phyloP scores from a whole-genome alignment of 1,140 invertebrate species.

The Tyrophagus putrescentiae region DNA sequence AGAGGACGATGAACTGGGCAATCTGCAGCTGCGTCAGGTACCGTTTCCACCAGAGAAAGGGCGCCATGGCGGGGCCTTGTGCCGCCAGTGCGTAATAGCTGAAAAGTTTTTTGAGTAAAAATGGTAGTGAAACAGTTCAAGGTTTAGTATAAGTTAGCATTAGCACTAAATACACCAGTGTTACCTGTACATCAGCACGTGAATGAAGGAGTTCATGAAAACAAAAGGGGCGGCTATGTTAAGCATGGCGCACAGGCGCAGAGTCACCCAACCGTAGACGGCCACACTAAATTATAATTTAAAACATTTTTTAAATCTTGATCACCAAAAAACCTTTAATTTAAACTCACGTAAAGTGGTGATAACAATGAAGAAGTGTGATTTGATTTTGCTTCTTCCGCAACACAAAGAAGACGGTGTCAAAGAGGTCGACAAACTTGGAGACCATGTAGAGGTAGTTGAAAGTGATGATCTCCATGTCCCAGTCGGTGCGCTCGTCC shows the following conservation, averaged over 20 bases:
- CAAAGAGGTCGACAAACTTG: slow-evolving; percentile 14
- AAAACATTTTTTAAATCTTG: no score
- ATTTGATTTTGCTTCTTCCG: slow-evolving; percentile 82
- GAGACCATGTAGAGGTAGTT: background rate
- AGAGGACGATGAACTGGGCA: slow-evolving; percentile 28
- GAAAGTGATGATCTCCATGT: background rate
- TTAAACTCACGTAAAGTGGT: slow-evolving; percentile 59
- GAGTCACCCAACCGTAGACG: slow-evolving; percentile 22
- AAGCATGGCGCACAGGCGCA: slow-evolving; percentile 17
- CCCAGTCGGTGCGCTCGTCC: background rate
- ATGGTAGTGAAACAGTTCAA: no score
- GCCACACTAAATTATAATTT: no score
- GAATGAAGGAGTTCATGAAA: slow-evolving; percentile 43
- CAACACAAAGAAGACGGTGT: slow-evolving; percentile 56
- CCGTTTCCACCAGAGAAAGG: slow-evolving; percentile 37
- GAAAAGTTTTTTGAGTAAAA: no score
- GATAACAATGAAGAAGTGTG: slow-evolving; percentile 78
- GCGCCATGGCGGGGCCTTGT: slow-evolving; percentile 35
- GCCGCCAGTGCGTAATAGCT: slow-evolving; percentile 51
- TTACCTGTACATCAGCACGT: slow-evolving; percentile 45
- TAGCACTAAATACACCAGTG: no score
- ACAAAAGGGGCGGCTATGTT: slow-evolving; percentile 43
- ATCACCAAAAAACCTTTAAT: no score
- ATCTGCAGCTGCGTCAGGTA: slow-evolving; percentile 33
- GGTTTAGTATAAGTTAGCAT: no score